These are phyloP conservation scores for Mormyrus lacerda DNA, from an alignment of 2,113 vertebrate species.

Conservation along the genomic window DNA sequence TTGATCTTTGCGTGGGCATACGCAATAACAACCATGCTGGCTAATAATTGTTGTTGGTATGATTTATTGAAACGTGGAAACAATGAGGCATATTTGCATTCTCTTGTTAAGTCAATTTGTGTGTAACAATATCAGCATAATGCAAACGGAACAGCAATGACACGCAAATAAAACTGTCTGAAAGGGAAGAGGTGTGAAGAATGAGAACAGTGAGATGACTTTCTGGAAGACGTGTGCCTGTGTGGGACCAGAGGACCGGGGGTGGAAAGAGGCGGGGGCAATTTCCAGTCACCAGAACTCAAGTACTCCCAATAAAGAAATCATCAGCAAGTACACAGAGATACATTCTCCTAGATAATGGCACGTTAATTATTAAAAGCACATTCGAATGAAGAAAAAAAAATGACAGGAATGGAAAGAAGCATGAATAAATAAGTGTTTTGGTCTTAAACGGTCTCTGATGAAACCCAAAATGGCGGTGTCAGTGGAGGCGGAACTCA, in stretches of 20 bases:
- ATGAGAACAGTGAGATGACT: neutral
- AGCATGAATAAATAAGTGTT: conserved; percentile 8
- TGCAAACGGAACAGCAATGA: neutral
- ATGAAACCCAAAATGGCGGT: neutral
- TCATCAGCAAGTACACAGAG: neutral
- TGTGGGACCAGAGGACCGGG: neutral
- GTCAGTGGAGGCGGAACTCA: neutral
- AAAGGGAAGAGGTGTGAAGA: neutral
- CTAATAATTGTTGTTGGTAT: neutral
- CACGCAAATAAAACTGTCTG: neutral
- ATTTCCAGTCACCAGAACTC: neutral
- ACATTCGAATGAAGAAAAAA: neutral
- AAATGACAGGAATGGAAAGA: neutral
- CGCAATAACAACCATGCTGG: neutral
- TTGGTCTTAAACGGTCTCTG: neutral
- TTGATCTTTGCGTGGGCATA: neutral
- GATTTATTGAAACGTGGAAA: neutral
- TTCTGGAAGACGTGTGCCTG: neutral
- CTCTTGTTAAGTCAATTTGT: neutral
- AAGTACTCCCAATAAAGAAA: neutral
- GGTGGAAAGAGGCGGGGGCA: neutral
- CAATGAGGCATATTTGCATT: neutral
- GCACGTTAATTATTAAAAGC: conserved; percentile 7
- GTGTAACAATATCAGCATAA: neutral
- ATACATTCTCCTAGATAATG: conserved; percentile 9